A percentile compares a stretch with the other conserved stretches of the same genome.
Evolutionary conservation across 2,888 invertebrate genomes (phyloP).

Genomic region (Phorcus lineatus): DNA sequence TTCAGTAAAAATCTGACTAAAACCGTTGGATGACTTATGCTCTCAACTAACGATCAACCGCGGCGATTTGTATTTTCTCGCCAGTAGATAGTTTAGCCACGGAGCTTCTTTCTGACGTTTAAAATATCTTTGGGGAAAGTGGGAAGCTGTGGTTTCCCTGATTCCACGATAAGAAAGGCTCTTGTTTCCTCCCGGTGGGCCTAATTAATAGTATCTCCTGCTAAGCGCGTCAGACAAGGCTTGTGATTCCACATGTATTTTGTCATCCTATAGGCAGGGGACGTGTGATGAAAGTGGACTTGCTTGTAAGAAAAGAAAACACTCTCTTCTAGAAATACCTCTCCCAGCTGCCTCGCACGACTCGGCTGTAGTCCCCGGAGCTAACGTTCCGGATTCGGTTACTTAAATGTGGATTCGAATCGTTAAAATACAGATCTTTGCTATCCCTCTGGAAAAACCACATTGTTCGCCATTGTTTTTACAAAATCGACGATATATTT

Average conservation of each 20-base stretch:
- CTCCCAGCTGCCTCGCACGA: background rate
- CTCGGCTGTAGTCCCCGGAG: background rate
- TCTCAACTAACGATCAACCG: constrained; percentile 12
- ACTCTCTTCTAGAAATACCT: constrained; percentile 9
- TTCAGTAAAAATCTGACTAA: no score
- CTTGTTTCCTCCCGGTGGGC: constrained; percentile 19
- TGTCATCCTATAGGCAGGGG: constrained; percentile 25
- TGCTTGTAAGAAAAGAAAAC: constrained; percentile 17
- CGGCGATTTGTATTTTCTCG: constrained; percentile 11
- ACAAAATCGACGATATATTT: constrained; percentile 2
- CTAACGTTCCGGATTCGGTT: background rate
- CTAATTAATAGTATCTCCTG: constrained; percentile 22
- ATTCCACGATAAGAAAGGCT: constrained; percentile 11
- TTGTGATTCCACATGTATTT: constrained; percentile 17
- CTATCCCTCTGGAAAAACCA: background rate
- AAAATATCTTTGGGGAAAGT: constrained; percentile 5
- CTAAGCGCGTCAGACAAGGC: background rate
- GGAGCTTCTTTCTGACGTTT: constrained; percentile 3
- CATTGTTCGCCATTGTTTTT: constrained; percentile 13
- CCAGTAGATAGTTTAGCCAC: constrained; percentile 2
- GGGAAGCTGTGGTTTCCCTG: constrained; percentile 4
- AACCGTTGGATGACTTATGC: background rate
- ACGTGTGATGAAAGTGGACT: constrained; percentile 22
- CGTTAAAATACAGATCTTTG: background rate
- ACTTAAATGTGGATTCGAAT: constrained; percentile 11